Evolutionary conservation across 2,113 vertebrate genomes (phyloP).

Genomic region (Podarcis muralis): DNA sequence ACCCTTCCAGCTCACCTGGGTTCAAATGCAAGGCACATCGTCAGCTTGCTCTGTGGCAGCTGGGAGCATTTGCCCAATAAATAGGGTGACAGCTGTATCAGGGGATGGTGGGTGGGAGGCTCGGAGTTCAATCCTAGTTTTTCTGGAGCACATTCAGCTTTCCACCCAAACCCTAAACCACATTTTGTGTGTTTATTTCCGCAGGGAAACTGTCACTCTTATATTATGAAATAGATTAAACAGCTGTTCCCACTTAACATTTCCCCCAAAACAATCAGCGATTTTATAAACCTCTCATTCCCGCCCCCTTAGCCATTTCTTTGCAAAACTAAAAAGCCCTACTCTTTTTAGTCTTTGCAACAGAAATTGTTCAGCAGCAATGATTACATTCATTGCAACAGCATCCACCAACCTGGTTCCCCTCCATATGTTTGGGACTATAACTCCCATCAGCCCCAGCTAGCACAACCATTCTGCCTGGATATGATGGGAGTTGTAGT

Average conservation of each 20-base stretch:
- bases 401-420: too few species aligned
- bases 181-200: constrained; percentile 10
- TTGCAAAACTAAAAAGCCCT: not conserved
- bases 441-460: too few species aligned
- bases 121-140: not conserved
- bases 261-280: not conserved
- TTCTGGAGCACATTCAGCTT: not conserved
- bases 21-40: not conserved
- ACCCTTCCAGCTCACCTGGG: not conserved
- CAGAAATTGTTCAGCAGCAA: not conserved
- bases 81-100: not conserved
- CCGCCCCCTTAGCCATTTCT: not conserved
- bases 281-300: not conserved
- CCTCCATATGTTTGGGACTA: too few species aligned
- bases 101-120: not conserved
- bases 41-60: not conserved
- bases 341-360: not conserved
- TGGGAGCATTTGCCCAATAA: not conserved
- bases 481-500: too few species aligned
- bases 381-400: not conserved
- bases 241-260: constrained; percentile 23
- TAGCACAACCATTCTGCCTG: too few species aligned
- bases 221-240: constrained; percentile 16
- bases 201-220: not conserved
- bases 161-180: not conserved